These are phyloP conservation scores for Ophion ellenae DNA, from an alignment of 2,888 invertebrate genomes.

Conservation along the genomic window DNA sequence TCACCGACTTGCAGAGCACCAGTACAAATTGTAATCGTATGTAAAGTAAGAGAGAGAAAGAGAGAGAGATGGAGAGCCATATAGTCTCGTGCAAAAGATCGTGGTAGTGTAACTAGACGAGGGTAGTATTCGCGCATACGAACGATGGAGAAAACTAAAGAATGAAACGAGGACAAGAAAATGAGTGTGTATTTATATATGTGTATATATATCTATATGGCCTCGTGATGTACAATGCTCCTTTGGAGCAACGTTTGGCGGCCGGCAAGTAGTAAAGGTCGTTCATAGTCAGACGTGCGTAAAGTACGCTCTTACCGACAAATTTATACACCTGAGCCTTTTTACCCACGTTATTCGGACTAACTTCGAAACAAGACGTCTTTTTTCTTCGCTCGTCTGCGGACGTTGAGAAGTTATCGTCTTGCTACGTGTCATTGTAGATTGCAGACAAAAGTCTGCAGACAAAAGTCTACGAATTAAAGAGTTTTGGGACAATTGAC, in stretches of 20 bases:
- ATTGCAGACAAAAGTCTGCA: neutral
- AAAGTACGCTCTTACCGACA: constrained; percentile 17
- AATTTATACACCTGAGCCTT: constrained; percentile 19
- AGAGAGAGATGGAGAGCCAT: neutral
- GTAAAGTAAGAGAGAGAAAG: constrained; percentile 67
- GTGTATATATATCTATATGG: neutral
- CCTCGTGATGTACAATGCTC: constrained; percentile 62
- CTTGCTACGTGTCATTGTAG: neutral
- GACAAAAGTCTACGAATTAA: neutral
- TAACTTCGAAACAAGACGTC: neutral
- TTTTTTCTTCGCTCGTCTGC: neutral
- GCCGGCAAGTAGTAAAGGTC: constrained; percentile 56
- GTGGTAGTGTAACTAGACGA: constrained; percentile 52
- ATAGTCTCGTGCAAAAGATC: constrained; percentile 67
- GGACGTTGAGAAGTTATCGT: neutral
- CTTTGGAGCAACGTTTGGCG: constrained; percentile 62
- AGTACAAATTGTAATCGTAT: constrained; percentile 77
- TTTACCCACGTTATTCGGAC: neutral
- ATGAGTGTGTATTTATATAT: neutral
- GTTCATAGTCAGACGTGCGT: constrained; percentile 50
- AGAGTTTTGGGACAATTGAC: neutral
- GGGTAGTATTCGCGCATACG: constrained; percentile 18
- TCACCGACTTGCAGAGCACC: constrained; percentile 44
- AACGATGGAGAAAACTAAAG: constrained; percentile 28
- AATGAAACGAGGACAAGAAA: constrained; percentile 10